Evolutionary conservation across 2,113 vertebrate species (phyloP).

Genomic region (Dicaeum eximium): DNA sequence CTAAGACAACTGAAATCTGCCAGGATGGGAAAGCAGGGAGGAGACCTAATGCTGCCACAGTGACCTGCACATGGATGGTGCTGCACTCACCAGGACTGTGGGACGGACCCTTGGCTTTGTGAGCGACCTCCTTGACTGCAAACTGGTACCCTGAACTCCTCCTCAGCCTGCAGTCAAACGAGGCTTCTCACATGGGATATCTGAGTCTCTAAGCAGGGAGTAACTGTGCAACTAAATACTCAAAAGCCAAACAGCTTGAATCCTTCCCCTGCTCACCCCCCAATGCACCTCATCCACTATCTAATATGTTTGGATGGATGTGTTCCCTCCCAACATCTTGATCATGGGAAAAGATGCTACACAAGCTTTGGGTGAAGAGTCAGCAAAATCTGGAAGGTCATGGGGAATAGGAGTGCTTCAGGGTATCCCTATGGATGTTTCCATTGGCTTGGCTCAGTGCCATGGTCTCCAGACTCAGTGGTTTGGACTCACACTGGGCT

Average conservation of each 20-base stretch:
- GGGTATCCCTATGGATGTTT: neutral
- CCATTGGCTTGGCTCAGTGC: neutral
- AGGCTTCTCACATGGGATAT: neutral
- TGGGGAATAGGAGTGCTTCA: neutral
- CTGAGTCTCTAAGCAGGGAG: neutral
- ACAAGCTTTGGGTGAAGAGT: neutral
- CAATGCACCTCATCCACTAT: accelerated
- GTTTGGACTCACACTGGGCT: neutral
- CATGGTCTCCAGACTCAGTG: neutral
- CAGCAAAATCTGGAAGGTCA: neutral
- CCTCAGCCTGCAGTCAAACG: neutral
- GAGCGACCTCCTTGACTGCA: neutral
- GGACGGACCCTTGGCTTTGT: neutral
- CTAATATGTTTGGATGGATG: neutral
- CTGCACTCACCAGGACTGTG: neutral
- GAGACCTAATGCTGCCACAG: neutral
- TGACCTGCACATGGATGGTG: neutral
- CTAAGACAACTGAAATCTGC: constrained; percentile 33
- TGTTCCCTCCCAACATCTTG: neutral
- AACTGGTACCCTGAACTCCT: neutral
- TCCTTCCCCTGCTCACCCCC: neutral
- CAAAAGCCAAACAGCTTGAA: neutral
- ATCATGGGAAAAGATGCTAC: neutral
- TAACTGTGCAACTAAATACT: neutral
- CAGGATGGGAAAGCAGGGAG: neutral